Evolutionary conservation across 2,888 invertebrate genomes (phyloP).

Genomic region (Yponomeuta sedellus): DNA sequence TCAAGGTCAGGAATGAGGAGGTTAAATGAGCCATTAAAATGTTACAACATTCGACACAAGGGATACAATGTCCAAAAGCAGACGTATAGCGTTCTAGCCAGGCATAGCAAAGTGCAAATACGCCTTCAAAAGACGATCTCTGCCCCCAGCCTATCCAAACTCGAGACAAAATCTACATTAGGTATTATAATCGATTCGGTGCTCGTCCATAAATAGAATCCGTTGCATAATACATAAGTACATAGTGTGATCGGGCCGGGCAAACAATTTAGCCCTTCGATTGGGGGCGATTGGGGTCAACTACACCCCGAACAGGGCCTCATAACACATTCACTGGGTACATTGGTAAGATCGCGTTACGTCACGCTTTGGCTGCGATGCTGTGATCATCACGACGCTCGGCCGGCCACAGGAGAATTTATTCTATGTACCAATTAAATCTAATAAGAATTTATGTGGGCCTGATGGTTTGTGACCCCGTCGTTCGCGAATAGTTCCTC

Average conservation of each 20-base stretch:
- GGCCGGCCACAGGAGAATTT: neutral
- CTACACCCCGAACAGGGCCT: constrained; percentile 59
- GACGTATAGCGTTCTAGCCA: no score
- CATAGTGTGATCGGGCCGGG: constrained; percentile 52
- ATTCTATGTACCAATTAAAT: constrained; percentile 2
- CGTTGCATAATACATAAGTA: constrained; percentile 25
- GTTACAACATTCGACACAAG: no score
- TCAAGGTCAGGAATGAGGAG: no score
- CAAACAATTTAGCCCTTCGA: constrained; percentile 72
- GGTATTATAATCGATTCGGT: constrained; percentile 10
- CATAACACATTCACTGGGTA: constrained; percentile 26
- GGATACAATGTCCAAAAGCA: no score
- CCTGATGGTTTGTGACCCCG: neutral
- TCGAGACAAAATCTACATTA: constrained; percentile 7
- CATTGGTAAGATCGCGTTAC: constrained; percentile 45
- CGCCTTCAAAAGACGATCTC: no score
- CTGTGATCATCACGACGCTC: neutral
- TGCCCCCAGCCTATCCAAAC: neutral
- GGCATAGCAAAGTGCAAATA: no score
- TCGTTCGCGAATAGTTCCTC: neutral
- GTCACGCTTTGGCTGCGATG: constrained; percentile 45
- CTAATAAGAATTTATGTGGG: constrained; percentile 7
- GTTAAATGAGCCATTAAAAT: no score
- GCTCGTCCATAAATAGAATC: constrained; percentile 9
- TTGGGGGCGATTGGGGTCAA: constrained; percentile 74